Evolutionary conservation across 2,888 invertebrate genomes (phyloP).

Genomic region (Oligia strigilis): DNA sequence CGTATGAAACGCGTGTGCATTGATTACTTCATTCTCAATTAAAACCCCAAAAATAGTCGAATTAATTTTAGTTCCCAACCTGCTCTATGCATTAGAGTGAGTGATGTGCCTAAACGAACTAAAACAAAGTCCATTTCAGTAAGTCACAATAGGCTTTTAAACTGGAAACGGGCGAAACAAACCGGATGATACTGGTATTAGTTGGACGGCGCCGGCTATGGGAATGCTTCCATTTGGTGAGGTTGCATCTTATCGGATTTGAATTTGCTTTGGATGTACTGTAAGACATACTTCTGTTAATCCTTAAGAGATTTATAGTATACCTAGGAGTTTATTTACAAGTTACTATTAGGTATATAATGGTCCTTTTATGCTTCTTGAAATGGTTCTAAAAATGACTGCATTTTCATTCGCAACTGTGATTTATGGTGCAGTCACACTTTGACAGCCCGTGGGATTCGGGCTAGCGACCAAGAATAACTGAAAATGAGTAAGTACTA

Average conservation of each 20-base stretch:
- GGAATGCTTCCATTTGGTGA: slow-evolving; percentile 51
- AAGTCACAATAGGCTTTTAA: slow-evolving; percentile 76
- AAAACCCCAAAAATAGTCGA: slow-evolving; percentile 18
- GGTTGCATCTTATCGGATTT: slow-evolving; percentile 45
- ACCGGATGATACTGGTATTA: slow-evolving; percentile 66
- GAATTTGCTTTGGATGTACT: slow-evolving; percentile 15
- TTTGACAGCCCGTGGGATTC: not conserved
- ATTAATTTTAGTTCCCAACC: slow-evolving; percentile 58
- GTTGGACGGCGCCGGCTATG: slow-evolving; percentile 49
- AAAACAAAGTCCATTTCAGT: slow-evolving; percentile 70
- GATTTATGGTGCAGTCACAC: not conserved
- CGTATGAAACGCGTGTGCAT: too few species aligned
- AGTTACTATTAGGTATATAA: not conserved
- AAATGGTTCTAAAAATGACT: not conserved
- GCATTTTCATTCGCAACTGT: not conserved
- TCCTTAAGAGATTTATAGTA: not conserved
- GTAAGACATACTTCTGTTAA: slow-evolving; percentile 6
- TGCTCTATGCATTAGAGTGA: slow-evolving; percentile 58
- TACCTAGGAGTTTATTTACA: not conserved
- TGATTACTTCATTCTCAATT: too few species aligned
- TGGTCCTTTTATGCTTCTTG: too few species aligned
- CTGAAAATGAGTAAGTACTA: not conserved
- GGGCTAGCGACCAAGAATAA: not conserved
- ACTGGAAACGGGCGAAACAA: slow-evolving; percentile 58
- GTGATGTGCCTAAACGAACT: slow-evolving; percentile 63